Base-by-base conservation (phyloP, 2,888 invertebrate genomes). In the Allacma fusca region DNA sequence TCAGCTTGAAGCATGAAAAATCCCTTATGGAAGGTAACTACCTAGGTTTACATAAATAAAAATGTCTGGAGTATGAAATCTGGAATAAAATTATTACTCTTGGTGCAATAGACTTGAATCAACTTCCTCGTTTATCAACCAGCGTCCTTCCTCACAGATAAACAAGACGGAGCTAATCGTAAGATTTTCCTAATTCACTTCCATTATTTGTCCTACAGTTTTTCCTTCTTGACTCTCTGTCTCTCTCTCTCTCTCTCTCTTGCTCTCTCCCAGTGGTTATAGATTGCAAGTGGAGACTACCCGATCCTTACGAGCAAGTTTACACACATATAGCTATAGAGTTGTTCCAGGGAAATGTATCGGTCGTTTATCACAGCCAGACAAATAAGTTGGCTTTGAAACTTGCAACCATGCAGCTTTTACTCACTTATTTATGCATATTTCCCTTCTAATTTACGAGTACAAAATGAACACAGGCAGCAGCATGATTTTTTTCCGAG, bases 391-490 rank as follows among this genome's bases (percentile, higher is more conserved):
- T 73, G 64, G 23, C 34, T 40, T 40, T 70, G 2, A 29, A 72
- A 34, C 34, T 34, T 40, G 34, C 43, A 70, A 34, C 23, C 68
- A 34, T 68, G 40, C 68, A 68, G 19, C 44, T 70, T 44, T 26
- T 28, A 71, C 21, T 4, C 29, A 29, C 29, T 28, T 71, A 71
- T 24, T 24, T 73, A 64, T 62, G 73, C 43, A 62, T 43, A 73
- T 73, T 73, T 73, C 24, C 71, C 40, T 23, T 40, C 23, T 73
- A 73, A 73, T 62, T 73, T 73, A 73, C 73, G 73, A 73, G 73
- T 21, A 73, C 73, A 34, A 73, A 57, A 72, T 65, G 65, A 65
- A 26, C 26, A 16, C 9, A 50, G 50, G 16, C 50, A 50, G 50
- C 19, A 50, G 50, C n/a, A n/a, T n/a, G 50, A 50, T 50, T 50